Percentiles rank a stretch among this genome's conserved stretches.
Evolutionary conservation across 2,797 vertebrate species (phyloP).

Genomic region (Pipistrellus pipistrellus): DNA sequence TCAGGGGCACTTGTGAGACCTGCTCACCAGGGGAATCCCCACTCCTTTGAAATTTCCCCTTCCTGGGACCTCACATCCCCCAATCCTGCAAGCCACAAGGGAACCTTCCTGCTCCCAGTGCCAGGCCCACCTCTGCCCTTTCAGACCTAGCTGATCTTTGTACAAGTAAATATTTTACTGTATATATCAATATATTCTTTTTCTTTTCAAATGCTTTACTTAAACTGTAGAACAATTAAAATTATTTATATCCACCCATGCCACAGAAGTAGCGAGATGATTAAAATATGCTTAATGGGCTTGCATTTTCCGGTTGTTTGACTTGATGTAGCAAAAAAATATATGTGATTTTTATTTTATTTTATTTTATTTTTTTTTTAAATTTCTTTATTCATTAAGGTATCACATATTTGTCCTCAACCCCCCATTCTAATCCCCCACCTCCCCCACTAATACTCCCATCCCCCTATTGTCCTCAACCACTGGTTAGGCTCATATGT

Average conservation of each 20-base stretch:
- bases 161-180: background rate
- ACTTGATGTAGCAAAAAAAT: constrained; percentile 75
- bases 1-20: background rate
- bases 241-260: constrained; percentile 65
- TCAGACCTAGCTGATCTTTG: background rate
- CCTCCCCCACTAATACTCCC: too few relatives aligned
- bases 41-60: background rate
- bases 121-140: background rate
- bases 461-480: too few relatives aligned
- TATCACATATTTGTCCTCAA: too few relatives aligned
- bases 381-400: too few relatives aligned
- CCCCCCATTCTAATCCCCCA: too few relatives aligned
- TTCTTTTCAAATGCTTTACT: constrained; percentile 73
- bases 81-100: background rate
- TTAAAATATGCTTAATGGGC: constrained; percentile 80
- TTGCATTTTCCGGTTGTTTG: constrained; percentile 75
- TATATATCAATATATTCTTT: too few relatives aligned
- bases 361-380: too few relatives aligned
- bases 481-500: too few relatives aligned
- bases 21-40: background rate
- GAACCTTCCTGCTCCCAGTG: background rate
- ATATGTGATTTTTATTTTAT: constrained; percentile 81
- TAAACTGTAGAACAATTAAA: constrained; percentile 71
- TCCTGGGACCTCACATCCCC: background rate
- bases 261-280: constrained; percentile 71